Percentiles rank a stretch among this genome's conserved stretches.
phyloP scores from a whole-genome alignment of 2,797 vertebrate species.

The Megalops cyprinoides region DNA sequence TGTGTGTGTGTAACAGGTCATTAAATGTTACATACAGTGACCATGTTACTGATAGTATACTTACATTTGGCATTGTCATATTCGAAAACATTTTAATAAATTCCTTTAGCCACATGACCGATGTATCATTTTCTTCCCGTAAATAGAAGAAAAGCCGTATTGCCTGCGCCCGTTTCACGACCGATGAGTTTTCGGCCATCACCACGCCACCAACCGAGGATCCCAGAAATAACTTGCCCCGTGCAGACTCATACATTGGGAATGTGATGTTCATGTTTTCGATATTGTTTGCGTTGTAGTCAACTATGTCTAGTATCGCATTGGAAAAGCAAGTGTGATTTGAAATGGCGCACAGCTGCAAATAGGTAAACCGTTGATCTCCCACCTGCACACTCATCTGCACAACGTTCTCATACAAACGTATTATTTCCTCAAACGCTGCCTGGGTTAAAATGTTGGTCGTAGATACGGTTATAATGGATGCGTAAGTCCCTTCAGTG shows the following conservation, averaged over 20 bases:
- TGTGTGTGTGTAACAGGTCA: too few relatives aligned
- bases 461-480: slow-evolving; percentile 55
- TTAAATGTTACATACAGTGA: too few relatives aligned
- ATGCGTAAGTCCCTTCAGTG: slow-evolving; percentile 65
- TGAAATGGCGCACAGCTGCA: slow-evolving; percentile 63
- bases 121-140: slow-evolving; percentile 43
- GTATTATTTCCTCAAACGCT: slow-evolving; percentile 63
- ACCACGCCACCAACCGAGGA: slow-evolving; percentile 60
- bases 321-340: slow-evolving; percentile 61
- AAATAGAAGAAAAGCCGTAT: slow-evolving; percentile 70
- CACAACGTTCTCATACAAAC: slow-evolving; percentile 63
- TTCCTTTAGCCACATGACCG: slow-evolving; percentile 61
- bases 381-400: slow-evolving; percentile 36
- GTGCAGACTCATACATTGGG: slow-evolving; percentile 50
- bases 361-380: slow-evolving; percentile 53
- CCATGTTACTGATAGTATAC: too few relatives aligned
- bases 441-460: slow-evolving; percentile 61
- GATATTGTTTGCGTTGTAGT: slow-evolving; percentile 38
- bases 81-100: slow-evolving; percentile 59
- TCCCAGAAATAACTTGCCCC: slow-evolving; percentile 47
- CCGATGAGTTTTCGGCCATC: slow-evolving; percentile 31
- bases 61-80: slow-evolving; percentile 25
- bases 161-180: slow-evolving; percentile 63
- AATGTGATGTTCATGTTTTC: slow-evolving; percentile 41
- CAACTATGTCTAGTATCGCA: slow-evolving; percentile 61